Evolutionary conservation across 1,140 invertebrate species (phyloP).

Genomic region (Aporrectodea caliginosa): DNA sequence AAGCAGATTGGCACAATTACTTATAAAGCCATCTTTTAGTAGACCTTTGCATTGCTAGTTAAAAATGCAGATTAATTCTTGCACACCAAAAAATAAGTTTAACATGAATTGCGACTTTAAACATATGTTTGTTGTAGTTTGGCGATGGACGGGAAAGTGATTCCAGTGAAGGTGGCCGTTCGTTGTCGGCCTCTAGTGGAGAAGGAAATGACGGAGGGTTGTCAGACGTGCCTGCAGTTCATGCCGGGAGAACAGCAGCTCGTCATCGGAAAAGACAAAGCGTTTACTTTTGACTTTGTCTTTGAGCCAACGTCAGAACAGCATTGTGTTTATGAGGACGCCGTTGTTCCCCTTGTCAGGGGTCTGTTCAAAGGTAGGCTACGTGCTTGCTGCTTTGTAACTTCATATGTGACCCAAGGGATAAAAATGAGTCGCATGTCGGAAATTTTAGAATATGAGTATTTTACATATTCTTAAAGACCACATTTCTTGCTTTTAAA

Average conservation of each 20-base stretch:
- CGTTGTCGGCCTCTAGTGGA: slow-evolving; percentile 73
- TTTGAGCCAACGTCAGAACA: slow-evolving; percentile 71
- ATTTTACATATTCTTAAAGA: too few species aligned
- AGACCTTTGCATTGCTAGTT: too few species aligned
- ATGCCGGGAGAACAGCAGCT: slow-evolving; percentile 43
- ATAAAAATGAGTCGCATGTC: too few species aligned
- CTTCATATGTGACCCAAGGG: too few species aligned
- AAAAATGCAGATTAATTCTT: too few species aligned
- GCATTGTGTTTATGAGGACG: slow-evolving; percentile 69
- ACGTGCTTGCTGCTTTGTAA: not conserved
- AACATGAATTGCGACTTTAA: not conserved
- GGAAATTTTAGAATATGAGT: not conserved
- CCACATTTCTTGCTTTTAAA: too few species aligned
- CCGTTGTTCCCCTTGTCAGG: slow-evolving; percentile 70
- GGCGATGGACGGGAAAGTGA: slow-evolving; percentile 36
- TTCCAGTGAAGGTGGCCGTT: slow-evolving; percentile 66
- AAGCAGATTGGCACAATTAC: too few species aligned
- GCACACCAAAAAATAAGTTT: too few species aligned
- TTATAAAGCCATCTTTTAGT: too few species aligned
- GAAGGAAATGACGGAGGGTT: slow-evolving; percentile 61
- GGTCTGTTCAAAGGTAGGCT: slow-evolving; percentile 71
- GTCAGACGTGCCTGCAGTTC: slow-evolving; percentile 48
- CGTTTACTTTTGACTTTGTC: slow-evolving; percentile 85
- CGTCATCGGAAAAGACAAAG: slow-evolving; percentile 58
- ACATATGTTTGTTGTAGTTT: not conserved